These are phyloP conservation scores for Sarcophaga caerulescens DNA, from an alignment of 2,888 invertebrate species.

Conservation along the genomic window DNA sequence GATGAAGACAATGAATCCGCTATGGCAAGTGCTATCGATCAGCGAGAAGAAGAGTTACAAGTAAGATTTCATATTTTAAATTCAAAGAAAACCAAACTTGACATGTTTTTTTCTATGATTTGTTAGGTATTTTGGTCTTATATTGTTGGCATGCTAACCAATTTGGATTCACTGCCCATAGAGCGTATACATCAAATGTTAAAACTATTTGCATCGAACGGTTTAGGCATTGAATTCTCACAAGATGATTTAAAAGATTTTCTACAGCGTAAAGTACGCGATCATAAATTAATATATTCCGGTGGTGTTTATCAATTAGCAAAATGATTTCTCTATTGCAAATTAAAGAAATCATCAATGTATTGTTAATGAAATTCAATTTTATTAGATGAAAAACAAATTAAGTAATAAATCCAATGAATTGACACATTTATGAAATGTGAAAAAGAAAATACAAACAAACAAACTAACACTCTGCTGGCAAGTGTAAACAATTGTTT, in stretches of 20 bases:
- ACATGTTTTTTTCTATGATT: neutral
- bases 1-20: conserved; percentile 96
- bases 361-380: conserved; percentile 20
- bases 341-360: conserved; percentile 21
- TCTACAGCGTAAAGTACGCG: conserved; percentile 95
- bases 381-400: conserved; percentile 32
- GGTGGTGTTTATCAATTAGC: conserved; percentile 94
- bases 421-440: conserved; percentile 39
- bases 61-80: conserved; percentile 76
- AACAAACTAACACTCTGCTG: conserved; percentile 15
- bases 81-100: neutral
- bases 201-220: conserved; percentile 97
- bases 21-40: conserved; percentile 96
- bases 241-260: conserved; percentile 93
- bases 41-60: conserved; percentile 96
- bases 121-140: conserved; percentile 92
- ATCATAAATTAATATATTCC: conserved; percentile 91
- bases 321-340: conserved; percentile 81
- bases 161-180: conserved; percentile 93
- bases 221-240: conserved; percentile 93
- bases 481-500: neutral
- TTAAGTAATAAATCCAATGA: conserved; percentile 57
- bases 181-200: conserved; percentile 98
- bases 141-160: conserved; percentile 97
- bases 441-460: conserved; percentile 5